Evolutionary conservation across 2,888 invertebrate genomes (phyloP).

Genomic region (Erannis defoliaria): DNA sequence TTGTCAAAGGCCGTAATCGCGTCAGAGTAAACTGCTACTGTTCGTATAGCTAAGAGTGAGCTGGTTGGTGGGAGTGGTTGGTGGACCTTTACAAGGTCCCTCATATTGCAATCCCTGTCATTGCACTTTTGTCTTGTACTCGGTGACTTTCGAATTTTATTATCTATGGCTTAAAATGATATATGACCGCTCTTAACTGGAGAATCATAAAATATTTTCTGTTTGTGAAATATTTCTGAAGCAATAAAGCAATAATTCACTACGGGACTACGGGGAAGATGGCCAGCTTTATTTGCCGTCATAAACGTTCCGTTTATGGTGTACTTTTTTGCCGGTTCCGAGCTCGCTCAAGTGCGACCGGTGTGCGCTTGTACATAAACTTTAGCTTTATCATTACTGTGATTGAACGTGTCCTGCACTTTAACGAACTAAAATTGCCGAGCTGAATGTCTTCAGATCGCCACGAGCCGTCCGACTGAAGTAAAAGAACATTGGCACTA

Average conservation of each 20-base stretch:
- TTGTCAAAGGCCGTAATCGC: conserved; percentile 29
- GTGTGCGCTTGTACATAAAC: conserved; percentile 76
- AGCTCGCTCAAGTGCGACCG: conserved; percentile 51
- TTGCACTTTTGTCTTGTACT: conserved; percentile 76
- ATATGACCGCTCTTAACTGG: conserved; percentile 84
- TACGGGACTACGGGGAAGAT: conserved; percentile 85
- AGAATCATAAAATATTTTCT: conserved; percentile 87
- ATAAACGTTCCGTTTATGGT: conserved; percentile 85
- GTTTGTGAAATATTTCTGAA: conserved; percentile 87
- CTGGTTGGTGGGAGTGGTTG: background rate
- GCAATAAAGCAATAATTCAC: conserved; percentile 87
- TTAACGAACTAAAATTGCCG: conserved; percentile 37
- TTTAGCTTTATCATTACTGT: conserved; percentile 70
- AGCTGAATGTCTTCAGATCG: conserved; percentile 28
- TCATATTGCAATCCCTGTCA: conserved; percentile 50
- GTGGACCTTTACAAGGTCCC: conserved; percentile 27
- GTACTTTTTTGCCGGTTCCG: conserved; percentile 78
- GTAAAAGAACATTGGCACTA: background rate
- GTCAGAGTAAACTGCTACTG: conserved; percentile 30
- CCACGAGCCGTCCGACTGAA: conserved; percentile 42
- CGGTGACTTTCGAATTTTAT: conserved; percentile 85
- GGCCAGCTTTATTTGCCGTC: conserved; percentile 85
- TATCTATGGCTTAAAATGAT: conserved; percentile 87
- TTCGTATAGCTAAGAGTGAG: conserved; percentile 25
- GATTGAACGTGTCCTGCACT: conserved; percentile 63